phyloP scores from a whole-genome alignment of 2,888 invertebrate species.

The Drosophila algonquin region DNA sequence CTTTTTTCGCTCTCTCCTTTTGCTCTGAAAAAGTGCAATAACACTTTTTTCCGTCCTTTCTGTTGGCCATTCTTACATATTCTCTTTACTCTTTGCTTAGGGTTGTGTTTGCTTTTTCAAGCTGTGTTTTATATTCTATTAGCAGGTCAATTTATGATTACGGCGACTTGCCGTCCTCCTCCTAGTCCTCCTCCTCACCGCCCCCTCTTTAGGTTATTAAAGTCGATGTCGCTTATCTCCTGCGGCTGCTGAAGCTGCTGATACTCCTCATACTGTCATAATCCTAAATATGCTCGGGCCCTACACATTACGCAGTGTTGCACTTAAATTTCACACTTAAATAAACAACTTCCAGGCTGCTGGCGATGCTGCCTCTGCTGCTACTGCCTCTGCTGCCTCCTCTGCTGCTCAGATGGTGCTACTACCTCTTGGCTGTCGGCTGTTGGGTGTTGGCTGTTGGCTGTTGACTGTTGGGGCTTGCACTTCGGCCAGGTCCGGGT shows the following conservation, averaged over 20 bases:
- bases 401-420: conserved; percentile 12
- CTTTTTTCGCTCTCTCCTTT: not conserved
- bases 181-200: not conserved
- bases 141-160: conserved; percentile 63
- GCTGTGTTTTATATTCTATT: conserved; percentile 50
- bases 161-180: conserved; percentile 10
- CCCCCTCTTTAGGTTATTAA: conserved; percentile 44
- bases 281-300: conserved; percentile 63
- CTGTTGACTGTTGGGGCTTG: conserved; percentile 43
- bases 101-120: conserved; percentile 22
- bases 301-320: conserved; percentile 63
- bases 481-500: conserved; percentile 52
- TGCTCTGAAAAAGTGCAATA: conserved; percentile 15
- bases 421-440: conserved; percentile 21
- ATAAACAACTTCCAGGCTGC: conserved; percentile 70
- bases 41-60: conserved; percentile 17
- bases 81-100: not conserved
- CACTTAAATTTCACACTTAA: conserved; percentile 77
- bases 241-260: conserved; percentile 5
- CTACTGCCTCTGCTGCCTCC: conserved; percentile 12
- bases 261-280: conserved; percentile 42
- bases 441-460: conserved; percentile 27
- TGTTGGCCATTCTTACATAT: conserved; percentile 1
- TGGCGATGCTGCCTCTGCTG: conserved; percentile 22
- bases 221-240: conserved; percentile 63